phyloP scores from a whole-genome alignment of 2,888 invertebrate genomes.

The Capitulum mitella region DNA sequence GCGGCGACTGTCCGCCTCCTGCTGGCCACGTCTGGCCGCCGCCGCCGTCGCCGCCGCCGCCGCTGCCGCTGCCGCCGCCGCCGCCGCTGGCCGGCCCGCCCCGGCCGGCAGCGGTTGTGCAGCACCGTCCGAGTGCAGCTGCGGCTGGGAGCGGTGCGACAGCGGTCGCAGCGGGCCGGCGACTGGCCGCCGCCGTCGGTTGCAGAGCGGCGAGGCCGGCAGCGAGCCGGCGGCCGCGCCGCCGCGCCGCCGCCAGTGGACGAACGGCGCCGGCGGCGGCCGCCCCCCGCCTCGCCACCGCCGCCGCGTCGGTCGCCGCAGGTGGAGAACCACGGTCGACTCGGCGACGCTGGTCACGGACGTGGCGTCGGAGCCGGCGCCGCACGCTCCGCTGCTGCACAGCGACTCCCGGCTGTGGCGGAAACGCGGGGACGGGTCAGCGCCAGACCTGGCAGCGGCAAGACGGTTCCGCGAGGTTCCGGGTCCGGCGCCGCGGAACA shows the following conservation, averaged over 20 bases:
- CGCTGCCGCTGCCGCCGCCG: too few species aligned
- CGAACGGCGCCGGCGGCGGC: background rate
- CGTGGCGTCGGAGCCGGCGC: background rate
- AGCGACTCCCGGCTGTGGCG: background rate
- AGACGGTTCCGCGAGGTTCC: too few species aligned
- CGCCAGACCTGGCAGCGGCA: too few species aligned
- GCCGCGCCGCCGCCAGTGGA: background rate
- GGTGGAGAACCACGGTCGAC: background rate
- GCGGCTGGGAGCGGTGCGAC: background rate
- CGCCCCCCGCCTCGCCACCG: too few species aligned
- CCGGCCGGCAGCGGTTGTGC: too few species aligned
- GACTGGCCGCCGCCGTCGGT: background rate
- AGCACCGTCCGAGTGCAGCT: background rate
- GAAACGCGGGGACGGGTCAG: too few species aligned
- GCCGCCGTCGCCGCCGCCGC: too few species aligned
- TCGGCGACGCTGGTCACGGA: background rate
- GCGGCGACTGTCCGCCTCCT: background rate
- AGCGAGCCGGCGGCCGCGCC: background rate
- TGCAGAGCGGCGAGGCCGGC: background rate
- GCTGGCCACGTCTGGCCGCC: background rate
- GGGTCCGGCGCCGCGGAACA: too few species aligned
- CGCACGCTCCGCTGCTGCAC: background rate
- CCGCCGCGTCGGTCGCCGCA: background rate
- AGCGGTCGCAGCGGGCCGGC: background rate
- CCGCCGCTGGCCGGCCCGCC: too few species aligned